phyloP scores from a whole-genome alignment of 2,797 vertebrate genomes.

The Poecilia picta region DNA sequence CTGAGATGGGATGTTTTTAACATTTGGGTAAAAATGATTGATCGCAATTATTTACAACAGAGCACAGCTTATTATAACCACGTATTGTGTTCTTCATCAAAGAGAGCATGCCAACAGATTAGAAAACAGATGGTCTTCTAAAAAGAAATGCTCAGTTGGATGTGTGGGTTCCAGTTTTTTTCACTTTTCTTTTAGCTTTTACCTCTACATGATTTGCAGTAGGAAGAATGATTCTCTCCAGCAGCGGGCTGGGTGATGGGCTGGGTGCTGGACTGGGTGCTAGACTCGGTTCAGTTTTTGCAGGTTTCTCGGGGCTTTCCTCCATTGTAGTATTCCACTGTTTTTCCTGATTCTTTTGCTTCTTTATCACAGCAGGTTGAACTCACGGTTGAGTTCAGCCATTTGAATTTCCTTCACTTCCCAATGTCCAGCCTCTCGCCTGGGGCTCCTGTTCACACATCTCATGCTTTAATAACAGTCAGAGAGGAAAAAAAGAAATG shows the following conservation, averaged over 20 bases:
- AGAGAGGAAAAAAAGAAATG: background rate
- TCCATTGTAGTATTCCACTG: constrained; percentile 71
- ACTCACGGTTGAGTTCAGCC: constrained; percentile 49
- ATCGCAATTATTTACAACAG: background rate
- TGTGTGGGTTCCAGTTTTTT: background rate
- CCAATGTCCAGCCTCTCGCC: constrained; percentile 18
- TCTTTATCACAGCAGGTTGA: constrained; percentile 49
- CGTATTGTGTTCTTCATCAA: background rate
- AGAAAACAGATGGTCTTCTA: background rate
- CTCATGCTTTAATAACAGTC: background rate
- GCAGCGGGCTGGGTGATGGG: constrained; percentile 57
- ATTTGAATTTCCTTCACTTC: constrained; percentile 49
- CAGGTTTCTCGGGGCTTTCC: constrained; percentile 61
- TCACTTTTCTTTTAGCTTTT: background rate
- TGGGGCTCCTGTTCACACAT: constrained; percentile 25
- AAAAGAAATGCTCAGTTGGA: background rate
- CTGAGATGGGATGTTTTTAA: background rate
- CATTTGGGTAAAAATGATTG: background rate
- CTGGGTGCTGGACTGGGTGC: constrained; percentile 27
- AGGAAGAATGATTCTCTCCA: constrained; percentile 56
- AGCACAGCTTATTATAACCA: background rate
- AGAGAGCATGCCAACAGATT: background rate
- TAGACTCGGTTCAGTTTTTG: constrained; percentile 49
- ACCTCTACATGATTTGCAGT: constrained; percentile 80
- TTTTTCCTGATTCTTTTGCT: constrained; percentile 43